These are phyloP conservation scores for Microtus oregoni DNA, from an alignment of 2,113 vertebrate genomes.

Conservation along the genomic window DNA sequence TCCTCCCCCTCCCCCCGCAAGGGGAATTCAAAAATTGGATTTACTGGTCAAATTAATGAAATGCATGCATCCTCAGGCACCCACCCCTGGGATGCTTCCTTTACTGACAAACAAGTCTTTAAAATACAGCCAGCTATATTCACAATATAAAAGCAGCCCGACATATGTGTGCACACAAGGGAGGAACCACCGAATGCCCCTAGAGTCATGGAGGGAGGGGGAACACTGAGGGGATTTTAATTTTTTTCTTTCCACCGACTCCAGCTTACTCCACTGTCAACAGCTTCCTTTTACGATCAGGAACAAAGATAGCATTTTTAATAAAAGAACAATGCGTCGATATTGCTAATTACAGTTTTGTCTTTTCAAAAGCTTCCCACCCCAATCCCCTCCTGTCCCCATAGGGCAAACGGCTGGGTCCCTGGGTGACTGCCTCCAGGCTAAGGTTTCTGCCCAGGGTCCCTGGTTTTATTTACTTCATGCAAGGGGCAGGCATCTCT, in stretches of 20 bases:
- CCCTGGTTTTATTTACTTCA: background rate
- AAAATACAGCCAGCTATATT: background rate
- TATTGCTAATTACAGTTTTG: background rate
- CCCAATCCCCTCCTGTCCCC: accelerated
- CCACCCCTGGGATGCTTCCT: background rate
- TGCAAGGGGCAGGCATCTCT: slow-evolving; percentile 25
- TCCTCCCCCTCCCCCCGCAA: background rate
- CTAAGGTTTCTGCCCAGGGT: background rate
- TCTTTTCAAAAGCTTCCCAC: background rate
- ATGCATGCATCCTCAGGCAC: background rate
- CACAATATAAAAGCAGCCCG: background rate
- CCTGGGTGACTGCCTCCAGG: background rate
- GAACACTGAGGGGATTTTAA: background rate
- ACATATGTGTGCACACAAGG: background rate
- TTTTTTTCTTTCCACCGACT: background rate
- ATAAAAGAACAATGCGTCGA: background rate
- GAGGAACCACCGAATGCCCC: background rate
- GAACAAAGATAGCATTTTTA: background rate
- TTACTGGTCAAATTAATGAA: background rate
- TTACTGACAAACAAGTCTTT: background rate
- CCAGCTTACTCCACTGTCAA: background rate
- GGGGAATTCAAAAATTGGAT: background rate
- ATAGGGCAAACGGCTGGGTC: accelerated
- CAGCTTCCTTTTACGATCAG: background rate
- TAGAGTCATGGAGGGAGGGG: background rate